Evolutionary conservation across 2,797 vertebrate species (phyloP), one percentile per base, ranked within the genome.

Genomic region (Percopsis omiscomaycus): DNA sequence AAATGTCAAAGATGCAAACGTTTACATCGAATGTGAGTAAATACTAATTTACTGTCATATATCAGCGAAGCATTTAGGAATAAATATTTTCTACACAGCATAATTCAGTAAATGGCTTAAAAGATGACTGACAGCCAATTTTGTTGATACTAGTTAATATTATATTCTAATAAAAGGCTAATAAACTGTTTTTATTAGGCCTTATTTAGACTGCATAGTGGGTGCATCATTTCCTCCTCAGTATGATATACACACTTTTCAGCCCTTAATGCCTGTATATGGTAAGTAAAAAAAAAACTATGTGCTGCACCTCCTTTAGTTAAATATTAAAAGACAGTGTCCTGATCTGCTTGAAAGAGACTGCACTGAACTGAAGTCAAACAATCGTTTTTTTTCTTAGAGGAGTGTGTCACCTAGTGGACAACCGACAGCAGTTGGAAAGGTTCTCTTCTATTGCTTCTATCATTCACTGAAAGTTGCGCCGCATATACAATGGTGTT

Each of bases 361-460:
- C 29, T n/a, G 14, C 29, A 16, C 29, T 32, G 5, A 16, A 15
- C 1, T 12, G 27, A 46, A 2, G 47, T 14, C 13, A n/a, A 3
- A 6, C 11, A 44, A 29, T 11, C 22, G 32, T 27, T 15, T n/a
- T 14, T 14, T 92, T 75, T 48, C 78, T 79, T 90, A 92, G 90
- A 80, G 83, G 90, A 94, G 88, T 82, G 87, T 93, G 93, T 86
- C 93, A 94, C 90, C 93, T 94, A 93, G 91, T 93, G 94, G 94
- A 84, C 90, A 82, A 55, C n/a, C 60, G 1, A 11, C 8, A 59
- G 22, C 59, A 3, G 44, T 22, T 22, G 22, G 22, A 22, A 22
- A 22, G 1, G 22, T 22, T 42, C 8, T 1, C 4, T 42, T 42
- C 9, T 8, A 8, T 42, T 42, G 6, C 37, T 42, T 42, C 37